Evolutionary conservation across 2,888 invertebrate species (phyloP), one percentile per base, ranked within the genome.

Genomic region (Archips crataeganus): DNA sequence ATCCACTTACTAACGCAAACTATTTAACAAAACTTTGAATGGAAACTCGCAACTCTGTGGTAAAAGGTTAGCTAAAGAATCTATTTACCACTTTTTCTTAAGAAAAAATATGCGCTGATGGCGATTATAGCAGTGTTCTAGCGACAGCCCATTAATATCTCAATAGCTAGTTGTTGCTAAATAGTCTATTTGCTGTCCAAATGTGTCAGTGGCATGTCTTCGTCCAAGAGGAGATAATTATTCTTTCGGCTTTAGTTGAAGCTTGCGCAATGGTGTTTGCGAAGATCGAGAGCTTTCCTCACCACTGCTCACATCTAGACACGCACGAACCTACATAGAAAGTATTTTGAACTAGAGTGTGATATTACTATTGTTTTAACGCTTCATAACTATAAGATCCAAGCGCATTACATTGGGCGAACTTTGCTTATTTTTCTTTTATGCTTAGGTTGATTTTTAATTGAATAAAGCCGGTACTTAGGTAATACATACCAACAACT

Each of bases 71-170:
- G 47, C 59, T 65, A 60, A 67, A 51, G 66, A 74, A 66, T 71
- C 60, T 36, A 57, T 57, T 71, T 54, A 71, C 42, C 15, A 23
- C 6, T 45, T 63, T 63, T 71, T 65, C 36, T 42, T 59, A 69
- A 69, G 45, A 65, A 63, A 39, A 15, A 3, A 13, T 51, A 61
- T 68, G 68, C 54, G 32, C 34, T 11, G 32, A 57, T 64, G 63
- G 71, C 62, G 59, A 75, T 75, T 62, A 70, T 71, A 68, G 68
- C 54, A 70, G 54, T 36, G 76, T 75, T 74, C 75, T 69, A 75
- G 78, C 76, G 79, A 79, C 80, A 78, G 79, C 75, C 75, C 82
- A 86, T 86, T 85, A 83, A 80, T 82, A 79, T 79, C 71, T 78
- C 74, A 75, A 75, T 77, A 75, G 76, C 72, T 62, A 76, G 74